phyloP scores from a whole-genome alignment of 2,113 vertebrate species.

The Oryzias woworae region DNA sequence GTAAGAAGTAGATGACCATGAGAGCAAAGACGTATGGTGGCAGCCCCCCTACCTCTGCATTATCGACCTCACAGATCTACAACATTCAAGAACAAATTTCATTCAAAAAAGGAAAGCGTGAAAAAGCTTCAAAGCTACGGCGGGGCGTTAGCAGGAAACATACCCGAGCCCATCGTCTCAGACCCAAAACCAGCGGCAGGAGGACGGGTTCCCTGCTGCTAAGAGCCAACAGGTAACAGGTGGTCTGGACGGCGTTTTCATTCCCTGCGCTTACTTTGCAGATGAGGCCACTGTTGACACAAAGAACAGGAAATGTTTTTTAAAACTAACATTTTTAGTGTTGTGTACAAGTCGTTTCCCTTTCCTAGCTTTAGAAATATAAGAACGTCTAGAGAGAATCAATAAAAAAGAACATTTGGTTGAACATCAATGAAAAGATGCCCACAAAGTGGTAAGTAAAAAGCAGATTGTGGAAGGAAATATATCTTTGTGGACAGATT shows the following conservation, averaged over 20 bases:
- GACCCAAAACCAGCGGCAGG: slow-evolving; percentile 81
- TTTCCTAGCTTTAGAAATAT: not conserved
- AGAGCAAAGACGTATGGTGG: slow-evolving; percentile 87
- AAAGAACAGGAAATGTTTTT: slow-evolving; percentile 14
- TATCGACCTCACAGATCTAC: slow-evolving; percentile 88
- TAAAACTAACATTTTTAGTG: not conserved
- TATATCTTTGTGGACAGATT: too few relatives aligned
- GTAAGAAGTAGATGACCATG: slow-evolving; percentile 92
- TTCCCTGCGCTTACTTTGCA: slow-evolving; percentile 96
- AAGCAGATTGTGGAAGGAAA: too few relatives aligned
- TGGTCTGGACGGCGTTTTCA: slow-evolving; percentile 88
- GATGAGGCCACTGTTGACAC: slow-evolving; percentile 81
- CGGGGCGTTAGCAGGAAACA: not conserved
- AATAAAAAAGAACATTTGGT: too few relatives aligned
- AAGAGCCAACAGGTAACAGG: slow-evolving; percentile 83
- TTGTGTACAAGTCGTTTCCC: not conserved
- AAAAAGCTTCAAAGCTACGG: not conserved
- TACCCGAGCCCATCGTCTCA: slow-evolving; percentile 91
- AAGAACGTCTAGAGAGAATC: too few relatives aligned
- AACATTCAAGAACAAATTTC: not conserved
- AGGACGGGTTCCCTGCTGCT: slow-evolving; percentile 78
- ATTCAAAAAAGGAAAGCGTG: not conserved
- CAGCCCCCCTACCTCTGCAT: slow-evolving; percentile 89
- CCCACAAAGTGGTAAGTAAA: too few relatives aligned
- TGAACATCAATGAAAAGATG: too few relatives aligned